A percentile compares a stretch with the other conserved stretches of the same genome.
Conservation (phyloP, 2,797 vertebrate genomes). For the Phalanger gymnotis region DNA sequence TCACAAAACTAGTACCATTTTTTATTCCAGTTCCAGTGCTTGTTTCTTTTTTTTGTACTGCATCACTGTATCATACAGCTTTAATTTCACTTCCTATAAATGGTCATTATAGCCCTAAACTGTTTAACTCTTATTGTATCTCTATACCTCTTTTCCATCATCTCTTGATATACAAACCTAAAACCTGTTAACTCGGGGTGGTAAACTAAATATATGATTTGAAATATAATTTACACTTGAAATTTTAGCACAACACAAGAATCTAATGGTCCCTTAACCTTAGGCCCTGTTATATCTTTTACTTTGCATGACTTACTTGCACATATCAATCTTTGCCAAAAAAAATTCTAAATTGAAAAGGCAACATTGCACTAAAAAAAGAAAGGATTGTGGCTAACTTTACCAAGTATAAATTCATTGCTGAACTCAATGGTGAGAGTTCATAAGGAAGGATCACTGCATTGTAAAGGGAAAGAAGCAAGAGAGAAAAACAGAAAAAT, state of each 20-base stretch:
- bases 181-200: background rate
- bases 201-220: background rate
- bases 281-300: background rate
- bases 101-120: background rate
- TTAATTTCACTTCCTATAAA: background rate
- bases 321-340: background rate
- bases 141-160: background rate
- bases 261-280: background rate
- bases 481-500: background rate
- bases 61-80: background rate
- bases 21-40: background rate
- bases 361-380: background rate
- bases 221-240: background rate
- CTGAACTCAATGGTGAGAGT: background rate
- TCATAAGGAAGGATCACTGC: background rate
- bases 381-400: background rate
- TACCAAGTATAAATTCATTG: background rate
- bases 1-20: background rate
- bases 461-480: background rate
- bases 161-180: background rate
- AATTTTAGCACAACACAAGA: background rate
- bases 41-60: background rate
- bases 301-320: background rate
- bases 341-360: background rate
- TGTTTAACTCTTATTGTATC: background rate